Evolutionary conservation across 2,797 vertebrate species (phyloP).

Genomic region (Pygocentrus nattereri): DNA sequence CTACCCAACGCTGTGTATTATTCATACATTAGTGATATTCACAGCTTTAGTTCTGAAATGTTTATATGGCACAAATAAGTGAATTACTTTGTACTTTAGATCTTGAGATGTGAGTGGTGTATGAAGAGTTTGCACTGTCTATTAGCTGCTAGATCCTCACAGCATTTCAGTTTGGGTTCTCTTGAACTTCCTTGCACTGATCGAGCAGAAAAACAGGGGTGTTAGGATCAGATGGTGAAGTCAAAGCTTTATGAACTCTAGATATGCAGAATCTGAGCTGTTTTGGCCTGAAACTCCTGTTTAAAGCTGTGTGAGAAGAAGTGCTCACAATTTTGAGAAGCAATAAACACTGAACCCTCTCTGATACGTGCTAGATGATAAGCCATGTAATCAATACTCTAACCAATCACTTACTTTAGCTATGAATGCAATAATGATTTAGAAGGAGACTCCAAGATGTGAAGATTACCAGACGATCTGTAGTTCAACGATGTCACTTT

Average conservation of each 20-base stretch:
- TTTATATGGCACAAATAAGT: not conserved
- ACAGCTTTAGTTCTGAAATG: not conserved
- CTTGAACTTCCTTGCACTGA: not conserved
- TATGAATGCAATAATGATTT: not conserved
- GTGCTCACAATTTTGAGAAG: not conserved
- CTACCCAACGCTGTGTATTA: not conserved
- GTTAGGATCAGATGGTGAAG: not conserved
- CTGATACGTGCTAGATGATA: not conserved
- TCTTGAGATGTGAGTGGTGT: not conserved
- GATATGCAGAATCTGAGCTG: not conserved
- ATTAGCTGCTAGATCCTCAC: slow-evolving; percentile 58
- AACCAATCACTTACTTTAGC: not conserved
- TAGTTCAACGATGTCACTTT: not conserved
- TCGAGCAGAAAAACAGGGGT: not conserved
- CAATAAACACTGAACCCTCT: not conserved
- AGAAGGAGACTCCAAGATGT: no score
- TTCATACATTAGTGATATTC: not conserved
- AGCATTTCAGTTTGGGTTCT: slow-evolving; percentile 7
- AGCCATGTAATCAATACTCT: not conserved
- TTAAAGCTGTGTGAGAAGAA: not conserved
- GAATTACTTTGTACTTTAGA: not conserved
- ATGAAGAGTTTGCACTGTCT: slow-evolving; percentile 41
- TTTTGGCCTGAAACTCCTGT: not conserved
- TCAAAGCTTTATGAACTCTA: no score
- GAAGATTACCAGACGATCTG: not conserved